Evolutionary conservation across 2,888 invertebrate species (phyloP), one percentile per base, ranked within the genome.

Genomic region (Endotricha flammealis): DNA sequence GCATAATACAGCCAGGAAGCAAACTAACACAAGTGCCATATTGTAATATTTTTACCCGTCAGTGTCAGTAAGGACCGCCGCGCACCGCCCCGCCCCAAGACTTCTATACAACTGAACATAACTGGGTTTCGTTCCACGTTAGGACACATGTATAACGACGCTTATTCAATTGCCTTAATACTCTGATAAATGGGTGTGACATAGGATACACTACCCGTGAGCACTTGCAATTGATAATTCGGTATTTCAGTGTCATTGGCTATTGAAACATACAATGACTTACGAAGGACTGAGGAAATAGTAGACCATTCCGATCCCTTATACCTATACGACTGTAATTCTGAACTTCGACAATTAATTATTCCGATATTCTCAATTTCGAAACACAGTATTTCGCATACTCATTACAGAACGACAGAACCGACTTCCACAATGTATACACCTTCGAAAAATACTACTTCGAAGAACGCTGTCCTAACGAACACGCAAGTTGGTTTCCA

Each of bases 161-260:
- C 62, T 81, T 82, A 82, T 82, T 64, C 83, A 82, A 81, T 82
- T 82, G 78, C 50, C 50, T 50, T 71, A 67, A 73, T 68, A 63
- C 55, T 55, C 56, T 59, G 50, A 60, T 61, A 73, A 78, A 78
- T 78, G 74, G 73, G 2, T 58, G 52, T 50, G 60, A 57, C 34
- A 22, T 32, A 20, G 20, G 20, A 20, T 20, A 20, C n/a, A n/a
- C n/a, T 20, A n/a, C 20, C 6, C 20, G 20, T 20, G 20, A 20
- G 20, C 6, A 8, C 8, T 7, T 8, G 3, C 20, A 20, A 20
- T 20, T 20, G 20, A 20, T 6, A 20, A 20, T 20, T 20, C 20
- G 20, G 20, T 20, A 7, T 20, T 20, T 20, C 20, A 20, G 20
- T 20, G 20, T 20, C 20, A n/a, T n/a, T n/a, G n/a, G n/a, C n/a